phyloP scores from a whole-genome alignment of 2,888 invertebrate species.

The Nemurella pictetii region DNA sequence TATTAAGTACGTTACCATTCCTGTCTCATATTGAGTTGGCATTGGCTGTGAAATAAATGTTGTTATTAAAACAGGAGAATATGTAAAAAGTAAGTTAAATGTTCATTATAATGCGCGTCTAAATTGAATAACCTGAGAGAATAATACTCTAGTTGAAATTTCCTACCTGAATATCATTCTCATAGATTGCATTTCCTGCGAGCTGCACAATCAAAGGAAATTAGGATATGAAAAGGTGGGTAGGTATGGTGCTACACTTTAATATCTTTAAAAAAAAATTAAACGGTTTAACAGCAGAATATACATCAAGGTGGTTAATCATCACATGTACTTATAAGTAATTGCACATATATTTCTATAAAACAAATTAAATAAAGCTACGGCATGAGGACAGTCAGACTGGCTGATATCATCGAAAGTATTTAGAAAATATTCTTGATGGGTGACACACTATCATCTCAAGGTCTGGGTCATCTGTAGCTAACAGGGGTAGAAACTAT shows the following conservation, averaged over 20 bases:
- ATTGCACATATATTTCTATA: no score
- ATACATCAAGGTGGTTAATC: no score
- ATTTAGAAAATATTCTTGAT: background rate
- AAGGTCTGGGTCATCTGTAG: background rate
- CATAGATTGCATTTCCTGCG: constrained; percentile 36
- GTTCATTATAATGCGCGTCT: background rate
- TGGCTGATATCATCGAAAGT: no score
- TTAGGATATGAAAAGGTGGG: background rate
- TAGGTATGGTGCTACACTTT: no score
- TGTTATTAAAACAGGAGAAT: background rate
- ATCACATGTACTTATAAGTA: no score
- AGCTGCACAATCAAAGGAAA: constrained; percentile 31
- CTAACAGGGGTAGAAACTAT: background rate
- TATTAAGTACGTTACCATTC: constrained; percentile 35
- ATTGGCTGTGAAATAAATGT: constrained; percentile 34
- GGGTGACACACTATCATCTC: background rate
- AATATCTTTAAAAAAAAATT: no score
- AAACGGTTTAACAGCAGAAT: no score
- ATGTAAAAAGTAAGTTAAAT: background rate
- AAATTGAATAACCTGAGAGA: background rate
- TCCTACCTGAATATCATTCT: constrained; percentile 39
- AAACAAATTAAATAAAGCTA: no score
- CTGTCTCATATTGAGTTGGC: constrained; percentile 39
- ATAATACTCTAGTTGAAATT: background rate
- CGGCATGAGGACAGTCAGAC: no score